Percentiles rank a stretch among this genome's conserved stretches.
Evolutionary conservation across 2,888 invertebrate genomes (phyloP).

Genomic region (Lithophane socia): DNA sequence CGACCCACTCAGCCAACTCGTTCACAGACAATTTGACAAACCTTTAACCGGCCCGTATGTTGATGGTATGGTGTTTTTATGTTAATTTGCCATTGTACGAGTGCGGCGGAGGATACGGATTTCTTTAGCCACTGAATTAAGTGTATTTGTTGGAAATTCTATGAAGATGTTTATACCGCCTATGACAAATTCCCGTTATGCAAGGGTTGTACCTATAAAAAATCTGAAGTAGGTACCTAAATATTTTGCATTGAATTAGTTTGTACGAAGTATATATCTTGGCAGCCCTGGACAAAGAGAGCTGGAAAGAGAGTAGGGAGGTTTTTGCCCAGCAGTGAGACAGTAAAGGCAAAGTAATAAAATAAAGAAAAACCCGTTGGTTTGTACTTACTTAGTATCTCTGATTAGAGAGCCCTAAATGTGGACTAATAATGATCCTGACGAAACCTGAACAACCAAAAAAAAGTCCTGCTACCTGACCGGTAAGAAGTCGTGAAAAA

Average conservation of each 20-base stretch:
- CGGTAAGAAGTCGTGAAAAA: not conserved
- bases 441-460: not conserved
- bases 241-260: not conserved
- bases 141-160: conserved; percentile 49
- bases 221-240: too few relatives aligned
- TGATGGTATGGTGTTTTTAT: conserved; percentile 71
- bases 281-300: too few relatives aligned
- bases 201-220: not conserved
- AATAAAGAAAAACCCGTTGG: too few relatives aligned
- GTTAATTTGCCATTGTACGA: conserved; percentile 74
- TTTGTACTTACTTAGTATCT: not conserved
- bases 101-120: conserved; percentile 66
- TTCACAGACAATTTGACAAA: conserved; percentile 63
- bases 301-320: too few relatives aligned
- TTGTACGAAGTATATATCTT: not conserved
- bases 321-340: too few relatives aligned
- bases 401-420: not conserved
- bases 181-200: not conserved
- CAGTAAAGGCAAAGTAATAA: too few relatives aligned
- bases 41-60: conserved; percentile 59
- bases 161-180: conserved; percentile 67
- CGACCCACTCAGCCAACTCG: conserved; percentile 7
- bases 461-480: not conserved
- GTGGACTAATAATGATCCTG: not conserved
- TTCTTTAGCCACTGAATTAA: conserved; percentile 71